Percentiles rank a stretch among this genome's conserved stretches.
Conservation (phyloP, 2,113 vertebrate genomes). For the Isurus oxyrinchus region DNA sequence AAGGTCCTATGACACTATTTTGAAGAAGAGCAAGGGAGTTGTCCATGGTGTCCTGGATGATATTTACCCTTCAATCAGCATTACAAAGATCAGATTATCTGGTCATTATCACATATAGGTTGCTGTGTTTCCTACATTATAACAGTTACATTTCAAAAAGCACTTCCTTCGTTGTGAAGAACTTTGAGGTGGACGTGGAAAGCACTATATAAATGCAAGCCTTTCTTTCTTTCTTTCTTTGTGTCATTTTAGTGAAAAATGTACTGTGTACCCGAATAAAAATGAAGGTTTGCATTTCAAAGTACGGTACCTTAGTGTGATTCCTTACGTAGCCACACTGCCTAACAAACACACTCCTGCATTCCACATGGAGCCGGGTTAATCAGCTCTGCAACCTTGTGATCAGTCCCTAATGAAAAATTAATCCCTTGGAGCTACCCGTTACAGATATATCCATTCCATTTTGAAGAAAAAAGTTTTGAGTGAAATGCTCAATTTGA, state of each 20-base stretch:
- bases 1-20: no score
- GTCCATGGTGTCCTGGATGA: no score
- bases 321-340: neutral
- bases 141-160: neutral
- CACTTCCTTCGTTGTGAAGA: neutral
- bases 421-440: neutral
- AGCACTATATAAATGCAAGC: neutral
- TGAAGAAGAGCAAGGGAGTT: no score
- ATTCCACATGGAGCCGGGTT: neutral
- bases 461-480: slow-evolving; percentile 2
- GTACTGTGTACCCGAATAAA: neutral
- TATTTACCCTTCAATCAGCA: no score
- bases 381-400: neutral
- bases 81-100: no score
- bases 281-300: neutral
- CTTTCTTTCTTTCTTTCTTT: neutral
- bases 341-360: neutral
- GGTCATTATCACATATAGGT: neutral
- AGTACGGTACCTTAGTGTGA: neutral
- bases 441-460: neutral
- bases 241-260: neutral
- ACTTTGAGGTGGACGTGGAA: neutral
- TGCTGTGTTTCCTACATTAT: neutral
- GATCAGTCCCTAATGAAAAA: neutral
- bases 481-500: slow-evolving; percentile 18